Evolutionary conservation across 2,113 vertebrate genomes (phyloP).

Genomic region (Limnothrissa miodon): DNA sequence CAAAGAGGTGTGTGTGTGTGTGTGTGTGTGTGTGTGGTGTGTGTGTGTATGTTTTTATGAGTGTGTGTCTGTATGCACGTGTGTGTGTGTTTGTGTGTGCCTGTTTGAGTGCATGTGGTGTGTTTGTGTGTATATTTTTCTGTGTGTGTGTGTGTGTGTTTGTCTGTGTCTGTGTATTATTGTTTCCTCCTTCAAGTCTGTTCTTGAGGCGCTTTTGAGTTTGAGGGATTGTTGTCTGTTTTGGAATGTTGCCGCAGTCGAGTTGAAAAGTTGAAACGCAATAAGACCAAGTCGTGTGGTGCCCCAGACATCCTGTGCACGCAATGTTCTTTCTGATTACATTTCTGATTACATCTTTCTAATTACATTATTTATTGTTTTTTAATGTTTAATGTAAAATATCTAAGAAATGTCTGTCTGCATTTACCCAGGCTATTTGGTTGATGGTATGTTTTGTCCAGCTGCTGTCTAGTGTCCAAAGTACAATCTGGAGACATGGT

Average conservation of each 20-base stretch:
- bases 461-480: background rate
- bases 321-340: background rate
- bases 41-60: background rate
- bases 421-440: background rate
- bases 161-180: background rate
- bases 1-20: slow-evolving; percentile 40
- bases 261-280: slow-evolving; percentile 24
- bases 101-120: background rate
- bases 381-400: background rate
- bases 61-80: background rate
- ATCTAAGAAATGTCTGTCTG: background rate
- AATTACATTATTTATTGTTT: background rate
- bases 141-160: slow-evolving; percentile 12
- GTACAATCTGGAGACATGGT: background rate
- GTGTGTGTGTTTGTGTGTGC: background rate
- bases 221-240: slow-evolving; percentile 34
- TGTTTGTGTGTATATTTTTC: slow-evolving; percentile 19
- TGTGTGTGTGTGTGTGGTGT: background rate
- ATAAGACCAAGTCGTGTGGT: background rate
- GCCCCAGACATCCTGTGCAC: background rate
- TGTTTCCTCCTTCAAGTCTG: slow-evolving; percentile 26
- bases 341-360: background rate
- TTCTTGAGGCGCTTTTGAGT: slow-evolving; percentile 28
- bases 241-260: slow-evolving; percentile 17
- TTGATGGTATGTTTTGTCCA: background rate